A percentile compares a stretch with the other conserved stretches of the same genome.
Evolutionary conservation across 2,113 vertebrate species (phyloP).

Genomic region (Rhineura floridana): DNA sequence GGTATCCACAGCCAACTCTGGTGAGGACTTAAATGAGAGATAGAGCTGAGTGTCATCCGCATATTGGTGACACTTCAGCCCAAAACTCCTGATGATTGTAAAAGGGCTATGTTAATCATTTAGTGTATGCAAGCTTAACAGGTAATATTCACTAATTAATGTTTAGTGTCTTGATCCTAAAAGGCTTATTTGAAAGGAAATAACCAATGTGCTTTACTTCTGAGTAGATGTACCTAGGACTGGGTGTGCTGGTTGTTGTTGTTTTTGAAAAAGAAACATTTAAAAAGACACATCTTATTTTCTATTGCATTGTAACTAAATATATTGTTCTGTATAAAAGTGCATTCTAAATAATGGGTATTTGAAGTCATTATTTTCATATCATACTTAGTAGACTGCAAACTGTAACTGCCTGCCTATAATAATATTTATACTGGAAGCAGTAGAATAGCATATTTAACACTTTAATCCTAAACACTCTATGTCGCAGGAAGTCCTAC

Average conservation of each 20-base stretch:
- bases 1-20: no score
- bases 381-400: slow-evolving; percentile 44
- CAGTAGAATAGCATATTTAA: slow-evolving; percentile 52
- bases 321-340: slow-evolving; percentile 33
- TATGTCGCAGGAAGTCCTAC: not conserved
- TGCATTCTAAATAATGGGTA: slow-evolving; percentile 33
- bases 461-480: not conserved
- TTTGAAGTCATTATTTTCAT: slow-evolving; percentile 43
- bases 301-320: slow-evolving; percentile 1
- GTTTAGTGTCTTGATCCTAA: not conserved
- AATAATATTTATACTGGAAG: slow-evolving; percentile 44
- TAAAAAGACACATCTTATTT: slow-evolving; percentile 5
- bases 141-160: not conserved
- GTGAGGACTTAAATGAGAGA: no score
- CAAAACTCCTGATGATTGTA: no score
- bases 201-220: not conserved
- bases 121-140: not conserved
- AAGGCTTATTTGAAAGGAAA: not conserved
- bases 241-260: not conserved
- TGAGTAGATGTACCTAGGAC: not conserved
- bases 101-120: no score
- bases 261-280: slow-evolving; percentile 30
- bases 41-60: no score
- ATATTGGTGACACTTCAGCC: no score
- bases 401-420: slow-evolving; percentile 47